phyloP scores from a whole-genome alignment of 2,113 vertebrate genomes.

The Solea solea region DNA sequence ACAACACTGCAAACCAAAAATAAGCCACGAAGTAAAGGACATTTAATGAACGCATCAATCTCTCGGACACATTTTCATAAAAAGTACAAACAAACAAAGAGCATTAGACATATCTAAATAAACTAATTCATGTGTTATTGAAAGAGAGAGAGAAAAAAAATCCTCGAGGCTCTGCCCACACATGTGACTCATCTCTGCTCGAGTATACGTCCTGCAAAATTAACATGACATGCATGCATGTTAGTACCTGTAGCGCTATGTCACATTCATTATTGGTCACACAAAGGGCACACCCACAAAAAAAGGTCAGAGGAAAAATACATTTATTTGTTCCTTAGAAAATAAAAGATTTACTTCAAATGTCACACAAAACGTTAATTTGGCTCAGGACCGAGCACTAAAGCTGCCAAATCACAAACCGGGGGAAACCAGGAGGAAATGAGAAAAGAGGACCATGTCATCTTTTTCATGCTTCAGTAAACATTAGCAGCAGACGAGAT shows the following conservation, averaged over 20 bases:
- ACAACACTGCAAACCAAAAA: no score
- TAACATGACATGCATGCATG: conserved; percentile 37
- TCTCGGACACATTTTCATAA: no score
- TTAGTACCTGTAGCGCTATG: conserved; percentile 32
- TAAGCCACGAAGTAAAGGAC: no score
- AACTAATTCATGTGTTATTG: neutral
- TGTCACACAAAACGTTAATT: conserved; percentile 3
- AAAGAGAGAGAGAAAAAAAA: neutral
- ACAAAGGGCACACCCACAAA: neutral
- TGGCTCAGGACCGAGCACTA: neutral
- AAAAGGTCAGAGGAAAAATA: conserved; percentile 6
- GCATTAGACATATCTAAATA: neutral
- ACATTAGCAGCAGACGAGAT: conserved; percentile 27
- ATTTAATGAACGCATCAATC: no score
- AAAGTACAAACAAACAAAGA: neutral
- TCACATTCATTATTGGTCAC: conserved; percentile 20
- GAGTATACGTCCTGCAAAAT: conserved; percentile 25
- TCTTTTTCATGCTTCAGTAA: conserved; percentile 22
- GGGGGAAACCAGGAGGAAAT: conserved; percentile 6
- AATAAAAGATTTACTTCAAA: conserved; percentile 16
- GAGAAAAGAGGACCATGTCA: neutral
- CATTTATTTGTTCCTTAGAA: neutral
- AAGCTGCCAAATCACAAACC: conserved; percentile 13
- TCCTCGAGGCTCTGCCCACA: conserved; percentile 20
- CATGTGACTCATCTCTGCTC: conserved; percentile 56